These are phyloP conservation scores for Turritopsis dohrnii DNA, from an alignment of 30 jellyfish, hydroid and myxozoan species.

Conservation along the genomic window DNA sequence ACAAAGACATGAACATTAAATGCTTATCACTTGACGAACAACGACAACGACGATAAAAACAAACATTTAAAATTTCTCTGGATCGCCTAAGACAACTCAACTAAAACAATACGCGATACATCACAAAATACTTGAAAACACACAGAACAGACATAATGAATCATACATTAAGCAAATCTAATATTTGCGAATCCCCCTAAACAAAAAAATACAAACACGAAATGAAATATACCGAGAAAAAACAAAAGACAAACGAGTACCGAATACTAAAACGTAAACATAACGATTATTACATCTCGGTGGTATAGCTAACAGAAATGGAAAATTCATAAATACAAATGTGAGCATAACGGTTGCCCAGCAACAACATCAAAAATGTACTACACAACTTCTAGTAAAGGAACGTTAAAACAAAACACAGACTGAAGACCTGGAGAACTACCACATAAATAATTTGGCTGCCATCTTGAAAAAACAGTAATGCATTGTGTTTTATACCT, in stretches of 20 bases:
- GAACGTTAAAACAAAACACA: slow-evolving; percentile 4
- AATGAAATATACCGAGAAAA: not conserved
- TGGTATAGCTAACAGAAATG: not conserved
- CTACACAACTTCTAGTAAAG: not conserved
- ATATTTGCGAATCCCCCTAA: not conserved
- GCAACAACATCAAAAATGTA: not conserved
- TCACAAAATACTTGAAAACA: not conserved
- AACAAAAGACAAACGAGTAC: not conserved
- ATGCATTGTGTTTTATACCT: too few species aligned
- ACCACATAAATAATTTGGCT: not conserved
- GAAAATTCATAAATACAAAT: not conserved
- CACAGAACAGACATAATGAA: not conserved
- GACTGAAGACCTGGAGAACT: not conserved
- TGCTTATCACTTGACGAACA: too few species aligned
- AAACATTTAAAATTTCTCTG: not conserved
- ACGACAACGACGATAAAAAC: too few species aligned
- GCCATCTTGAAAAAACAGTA: not conserved
- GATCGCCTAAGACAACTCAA: not conserved
- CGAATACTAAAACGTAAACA: not conserved
- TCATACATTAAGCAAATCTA: not conserved
- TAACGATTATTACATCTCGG: not conserved
- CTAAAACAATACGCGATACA: not conserved
- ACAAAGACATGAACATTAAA: too few species aligned
- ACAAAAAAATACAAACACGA: slow-evolving; percentile 7
- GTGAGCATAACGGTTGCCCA: not conserved